Percentiles rank a stretch among this genome's conserved stretches.
Evolutionary conservation across 1,140 invertebrate species (phyloP).

Genomic region (Zelostemma sp.): DNA sequence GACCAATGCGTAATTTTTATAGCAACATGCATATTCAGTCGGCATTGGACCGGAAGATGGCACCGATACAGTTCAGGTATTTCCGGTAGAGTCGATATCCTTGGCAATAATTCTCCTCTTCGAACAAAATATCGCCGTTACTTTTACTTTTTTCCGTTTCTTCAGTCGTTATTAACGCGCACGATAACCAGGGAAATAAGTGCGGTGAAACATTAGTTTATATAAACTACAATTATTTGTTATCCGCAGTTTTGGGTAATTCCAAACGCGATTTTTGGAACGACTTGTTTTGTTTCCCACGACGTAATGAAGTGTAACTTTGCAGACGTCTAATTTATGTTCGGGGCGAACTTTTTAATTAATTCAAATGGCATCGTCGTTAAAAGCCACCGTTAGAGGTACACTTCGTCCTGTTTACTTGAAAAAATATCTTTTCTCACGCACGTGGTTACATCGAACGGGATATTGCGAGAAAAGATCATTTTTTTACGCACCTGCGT

Average conservation of each 20-base stretch:
- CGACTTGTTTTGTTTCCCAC: slow-evolving; percentile 5
- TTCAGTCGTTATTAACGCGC: neutral
- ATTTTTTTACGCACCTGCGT: slow-evolving; percentile 42
- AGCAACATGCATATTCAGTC: slow-evolving; percentile 47
- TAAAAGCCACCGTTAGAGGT: neutral
- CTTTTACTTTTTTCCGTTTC: slow-evolving; percentile 28
- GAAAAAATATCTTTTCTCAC: slow-evolving; percentile 34
- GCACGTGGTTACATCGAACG: slow-evolving; percentile 25
- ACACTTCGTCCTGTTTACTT: slow-evolving; percentile 13
- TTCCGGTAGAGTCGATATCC: slow-evolving; percentile 49
- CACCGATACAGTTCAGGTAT: slow-evolving; percentile 45
- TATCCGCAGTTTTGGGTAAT: too few species aligned
- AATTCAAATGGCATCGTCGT: neutral
- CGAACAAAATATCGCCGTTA: slow-evolving; percentile 18
- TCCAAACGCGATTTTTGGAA: too few species aligned
- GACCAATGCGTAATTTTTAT: slow-evolving; percentile 47
- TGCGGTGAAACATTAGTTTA: too few species aligned
- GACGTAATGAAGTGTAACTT: neutral
- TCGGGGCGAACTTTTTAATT: neutral
- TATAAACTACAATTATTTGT: too few species aligned
- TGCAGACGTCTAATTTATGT: neutral
- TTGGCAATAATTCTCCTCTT: slow-evolving; percentile 22
- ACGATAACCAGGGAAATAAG: slow-evolving; percentile 14
- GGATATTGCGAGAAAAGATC: slow-evolving; percentile 30
- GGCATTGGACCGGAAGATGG: slow-evolving; percentile 50